Conservation (phyloP, 1,140 invertebrate genomes). For the Euwallacea fornicatus region DNA sequence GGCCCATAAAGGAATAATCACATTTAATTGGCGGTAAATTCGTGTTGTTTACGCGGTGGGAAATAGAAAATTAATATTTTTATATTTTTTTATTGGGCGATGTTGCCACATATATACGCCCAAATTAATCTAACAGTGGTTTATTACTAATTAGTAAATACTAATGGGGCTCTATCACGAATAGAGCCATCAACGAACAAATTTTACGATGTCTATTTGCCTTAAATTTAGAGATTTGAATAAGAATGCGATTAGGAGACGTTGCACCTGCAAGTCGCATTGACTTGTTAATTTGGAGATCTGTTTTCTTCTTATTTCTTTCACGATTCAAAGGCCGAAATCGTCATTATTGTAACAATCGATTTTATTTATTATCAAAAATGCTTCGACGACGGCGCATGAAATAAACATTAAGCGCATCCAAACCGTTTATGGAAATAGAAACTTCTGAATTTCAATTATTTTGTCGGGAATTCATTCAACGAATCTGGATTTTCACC, state of each 20-base stretch:
- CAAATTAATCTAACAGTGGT: background rate
- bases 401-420: no score
- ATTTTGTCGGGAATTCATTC: no score
- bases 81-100: background rate
- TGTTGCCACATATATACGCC: background rate
- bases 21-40: conserved; percentile 13
- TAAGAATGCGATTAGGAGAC: conserved; percentile 18
- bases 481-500: no score
- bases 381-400: no score
- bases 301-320: no score
- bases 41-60: conserved; percentile 3
- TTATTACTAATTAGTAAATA: conserved; percentile 1
- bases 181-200: conserved; percentile 11
- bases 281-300: no score
- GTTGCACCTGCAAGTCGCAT: background rate
- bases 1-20: conserved; percentile 13
- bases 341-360: no score
- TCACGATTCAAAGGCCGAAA: no score
- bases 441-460: no score
- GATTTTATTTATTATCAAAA: no score
- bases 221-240: conserved; percentile 17
- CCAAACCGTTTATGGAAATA: no score
- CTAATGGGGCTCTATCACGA: conserved; percentile 1
- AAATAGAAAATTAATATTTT: no score
- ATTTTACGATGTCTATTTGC: conserved; percentile 15